These are phyloP conservation scores for Sciurus niger DNA, from an alignment of 2,113 vertebrate species.

Conservation along the genomic window DNA sequence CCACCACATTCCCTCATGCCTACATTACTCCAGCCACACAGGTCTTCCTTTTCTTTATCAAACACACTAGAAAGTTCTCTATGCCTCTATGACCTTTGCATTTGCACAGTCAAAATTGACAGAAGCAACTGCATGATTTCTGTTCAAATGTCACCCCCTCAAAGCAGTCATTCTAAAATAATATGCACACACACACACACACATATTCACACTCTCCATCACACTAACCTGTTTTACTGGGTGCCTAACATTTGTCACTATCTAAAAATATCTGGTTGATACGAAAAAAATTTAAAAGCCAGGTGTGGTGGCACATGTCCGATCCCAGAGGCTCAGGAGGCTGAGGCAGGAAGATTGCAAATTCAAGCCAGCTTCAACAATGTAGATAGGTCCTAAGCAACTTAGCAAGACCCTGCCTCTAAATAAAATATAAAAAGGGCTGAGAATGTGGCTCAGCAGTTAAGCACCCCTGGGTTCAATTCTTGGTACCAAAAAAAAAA, in stretches of 20 bases:
- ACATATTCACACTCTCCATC: background rate
- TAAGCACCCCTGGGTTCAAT: no score
- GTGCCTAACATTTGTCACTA: background rate
- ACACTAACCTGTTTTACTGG: conserved; percentile 10
- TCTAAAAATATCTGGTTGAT: conserved; percentile 32
- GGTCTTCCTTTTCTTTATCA: background rate
- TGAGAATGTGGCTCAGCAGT: no score
- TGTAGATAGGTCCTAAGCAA: no score
- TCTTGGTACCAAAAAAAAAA: no score
- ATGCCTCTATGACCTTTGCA: background rate
- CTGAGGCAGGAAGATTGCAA: no score
- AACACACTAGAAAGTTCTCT: background rate
- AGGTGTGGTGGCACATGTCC: no score
- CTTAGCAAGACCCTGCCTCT: no score
- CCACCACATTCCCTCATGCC: background rate
- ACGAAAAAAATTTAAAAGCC: background rate
- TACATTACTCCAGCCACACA: background rate
- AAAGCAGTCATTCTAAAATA: background rate
- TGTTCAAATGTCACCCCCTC: background rate
- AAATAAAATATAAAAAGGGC: no score
- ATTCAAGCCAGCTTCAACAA: no score
- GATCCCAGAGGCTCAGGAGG: no score
- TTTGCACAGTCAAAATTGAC: background rate
- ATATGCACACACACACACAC: background rate
- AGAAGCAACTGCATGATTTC: background rate